phyloP scores from a whole-genome alignment of 2,797 vertebrate species.

The Crenichthys baileyi region DNA sequence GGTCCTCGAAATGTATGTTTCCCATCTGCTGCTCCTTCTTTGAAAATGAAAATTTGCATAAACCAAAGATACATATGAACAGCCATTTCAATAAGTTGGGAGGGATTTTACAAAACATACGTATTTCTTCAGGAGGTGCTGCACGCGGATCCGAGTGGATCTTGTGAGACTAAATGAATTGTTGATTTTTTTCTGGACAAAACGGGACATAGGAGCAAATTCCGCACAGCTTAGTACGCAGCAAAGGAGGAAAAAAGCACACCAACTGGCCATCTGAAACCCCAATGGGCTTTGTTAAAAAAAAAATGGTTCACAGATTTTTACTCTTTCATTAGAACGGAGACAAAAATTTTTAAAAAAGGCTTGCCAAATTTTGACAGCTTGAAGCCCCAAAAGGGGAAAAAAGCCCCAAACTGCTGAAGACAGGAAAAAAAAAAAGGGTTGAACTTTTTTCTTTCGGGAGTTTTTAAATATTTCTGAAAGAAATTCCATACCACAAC shows the following conservation, averaged over 20 bases:
- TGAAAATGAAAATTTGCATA: slow-evolving; percentile 9
- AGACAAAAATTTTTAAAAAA: too few species aligned
- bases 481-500: slow-evolving; percentile 16
- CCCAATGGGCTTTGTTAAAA: too few species aligned
- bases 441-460: background rate
- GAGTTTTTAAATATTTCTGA: slow-evolving; percentile 30
- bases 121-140: slow-evolving; percentile 75
- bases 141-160: slow-evolving; percentile 63
- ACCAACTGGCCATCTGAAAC: slow-evolving; percentile 70
- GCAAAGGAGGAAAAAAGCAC: slow-evolving; percentile 48
- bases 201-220: slow-evolving; percentile 18
- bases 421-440: background rate
- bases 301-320: too few species aligned
- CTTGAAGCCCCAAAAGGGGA: too few species aligned
- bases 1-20: slow-evolving; percentile 65
- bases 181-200: slow-evolving; percentile 41
- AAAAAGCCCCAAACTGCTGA: too few species aligned
- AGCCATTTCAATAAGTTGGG: background rate
- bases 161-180: slow-evolving; percentile 68
- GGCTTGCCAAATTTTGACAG: too few species aligned
- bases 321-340: too few species aligned
- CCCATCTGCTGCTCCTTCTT: slow-evolving; percentile 79
- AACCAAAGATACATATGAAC: background rate
- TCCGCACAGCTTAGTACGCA: slow-evolving; percentile 44
- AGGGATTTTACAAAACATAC: slow-evolving; percentile 62